Evolutionary conservation across 2,888 invertebrate genomes (phyloP), one percentile per base, ranked within the genome.

Genomic region (Spodoptera littoralis): DNA sequence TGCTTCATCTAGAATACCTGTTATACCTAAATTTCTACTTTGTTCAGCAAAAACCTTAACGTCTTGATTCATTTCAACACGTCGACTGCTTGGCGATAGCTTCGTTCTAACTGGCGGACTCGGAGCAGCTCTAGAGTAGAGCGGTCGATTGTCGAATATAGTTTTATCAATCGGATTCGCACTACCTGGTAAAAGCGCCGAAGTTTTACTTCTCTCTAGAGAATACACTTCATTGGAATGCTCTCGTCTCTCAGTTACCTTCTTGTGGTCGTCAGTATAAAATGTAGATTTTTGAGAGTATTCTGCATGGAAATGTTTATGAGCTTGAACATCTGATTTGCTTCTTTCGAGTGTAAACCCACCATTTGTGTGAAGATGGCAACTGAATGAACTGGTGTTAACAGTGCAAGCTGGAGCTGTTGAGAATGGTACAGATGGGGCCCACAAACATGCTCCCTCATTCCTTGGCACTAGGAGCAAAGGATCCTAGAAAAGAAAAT

Each of bases 381-480:
- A 94, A 80, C 90, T 92, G 75, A 95, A 95, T 18, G 93, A 92
- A 76, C 84, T 89, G 11, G 90, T 91, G 71, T 90, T 92, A 4
- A 89, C 86, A 12, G 92, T 87, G 70, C 94, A 94, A 1, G 94
- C 94, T 5, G 94, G 90, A 11, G 83, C 82, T 1, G 94, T 90
- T 1, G 94, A 94, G 76, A 92, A 92, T 1, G 94, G 94, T 59
- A 92, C 86, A 2, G 93, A 79, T 0, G 95, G 95, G 11, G 92
- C 95, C 94, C 92, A 95, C 63, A 92, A 79, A 79, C 92, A 94
- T 9, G 95, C 94, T 18, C 96, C 96, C 72, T 95, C 95, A 86
- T 96, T 96, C 71, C 96, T 91, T 11, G 96, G 96, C 74, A 95
- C 96, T 85, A 96, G 88, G 46, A 96, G 84, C 11, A 96, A 87